Base-by-base conservation (phyloP, 2,113 vertebrate genomes). In the Agapornis roseicollis region DNA sequence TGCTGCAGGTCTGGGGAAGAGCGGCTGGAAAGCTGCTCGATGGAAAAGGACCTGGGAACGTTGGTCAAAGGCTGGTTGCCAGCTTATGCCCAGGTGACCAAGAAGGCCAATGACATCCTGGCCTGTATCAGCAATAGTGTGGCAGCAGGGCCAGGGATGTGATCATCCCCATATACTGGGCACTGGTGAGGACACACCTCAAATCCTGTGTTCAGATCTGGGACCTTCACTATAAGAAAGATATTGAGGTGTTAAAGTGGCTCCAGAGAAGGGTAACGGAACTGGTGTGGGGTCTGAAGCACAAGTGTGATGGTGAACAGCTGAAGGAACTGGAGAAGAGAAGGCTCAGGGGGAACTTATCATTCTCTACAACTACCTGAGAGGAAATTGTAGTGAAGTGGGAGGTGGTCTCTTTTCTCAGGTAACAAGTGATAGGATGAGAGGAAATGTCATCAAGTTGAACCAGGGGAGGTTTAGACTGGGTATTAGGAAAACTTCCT, bases 241-340 rank as follows among this genome's bases (percentile, higher is more conserved):
- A 19, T 7, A 27, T 9, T 16, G 37, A 46, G 33, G 23, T 9
- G 13, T 6, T 64, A 49, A 13, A 64, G 2, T 0, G 0, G 14
- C 42, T 76, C 42, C 70, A 81, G 31, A 81, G 35, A 42, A 55
- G 20, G 8, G 1, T 23, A 49, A 3, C 0, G 0, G 17, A 29
- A 2, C 4, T 50, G 35, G 16, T 3, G 6, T 49, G 76, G 31
- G 12, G 12, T 1, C 17, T 77, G 28, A 11, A 78, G 12, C 27
- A 47, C 20, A 70, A 10, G 17, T 24, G 8, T 28, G 1, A 12
- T 18, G 20, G 31, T 37, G 13, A 70, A 17, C 7, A 5, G 33
- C 29, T 82, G 37, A 64, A 24, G 37, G 33, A 82, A 3, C 44
- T 53, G 58, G 29, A 78, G 65, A 31, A 37, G 13, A 60, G 20